A percentile compares a stretch with the other conserved stretches of the same genome.
phyloP scores from a whole-genome alignment of 2,797 vertebrate genomes.

The Rhyacichthys aspro region DNA sequence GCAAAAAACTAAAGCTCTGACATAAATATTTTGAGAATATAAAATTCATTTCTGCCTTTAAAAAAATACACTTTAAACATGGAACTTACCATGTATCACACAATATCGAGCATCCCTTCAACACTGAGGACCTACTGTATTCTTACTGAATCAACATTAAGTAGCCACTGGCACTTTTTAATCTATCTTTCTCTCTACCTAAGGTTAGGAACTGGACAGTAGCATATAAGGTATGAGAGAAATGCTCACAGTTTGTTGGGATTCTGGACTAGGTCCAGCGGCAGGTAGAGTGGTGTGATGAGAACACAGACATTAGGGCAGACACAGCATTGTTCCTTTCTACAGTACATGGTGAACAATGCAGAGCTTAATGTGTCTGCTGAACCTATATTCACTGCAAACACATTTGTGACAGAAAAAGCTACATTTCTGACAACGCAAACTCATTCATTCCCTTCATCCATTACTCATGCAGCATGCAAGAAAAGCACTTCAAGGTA shows the following conservation, averaged over 20 bases:
- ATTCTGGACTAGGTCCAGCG: conserved; percentile 22
- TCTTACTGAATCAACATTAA: conserved; percentile 10
- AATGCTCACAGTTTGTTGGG: conserved; percentile 41
- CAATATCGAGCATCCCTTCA: conserved; percentile 15
- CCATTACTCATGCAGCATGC: conserved; percentile 68
- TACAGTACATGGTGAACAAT: conserved; percentile 10
- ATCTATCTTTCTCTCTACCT: not conserved
- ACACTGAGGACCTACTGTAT: conserved; percentile 31
- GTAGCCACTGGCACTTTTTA: not conserved
- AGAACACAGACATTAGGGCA: not conserved
- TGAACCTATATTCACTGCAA: conserved; percentile 10
- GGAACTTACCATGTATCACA: conserved; percentile 31
- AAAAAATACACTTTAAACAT: conserved; percentile 77
- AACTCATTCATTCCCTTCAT: conserved; percentile 32
- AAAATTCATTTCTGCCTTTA: conserved; percentile 68
- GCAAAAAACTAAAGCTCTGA: conserved; percentile 39
- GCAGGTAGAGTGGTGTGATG: conserved; percentile 21
- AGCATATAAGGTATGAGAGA: conserved; percentile 9
- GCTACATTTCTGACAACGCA: conserved; percentile 41
- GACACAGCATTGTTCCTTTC: conserved; percentile 15
- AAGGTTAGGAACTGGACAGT: conserved; percentile 3
- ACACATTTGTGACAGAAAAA: conserved; percentile 23
- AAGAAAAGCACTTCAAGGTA: conserved; percentile 36
- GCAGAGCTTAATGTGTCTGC: conserved; percentile 17
- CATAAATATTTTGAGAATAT: conserved; percentile 59